These are phyloP conservation scores for Abrostola tripartita DNA, from an alignment of 2,888 invertebrate genomes.

Conservation along the genomic window DNA sequence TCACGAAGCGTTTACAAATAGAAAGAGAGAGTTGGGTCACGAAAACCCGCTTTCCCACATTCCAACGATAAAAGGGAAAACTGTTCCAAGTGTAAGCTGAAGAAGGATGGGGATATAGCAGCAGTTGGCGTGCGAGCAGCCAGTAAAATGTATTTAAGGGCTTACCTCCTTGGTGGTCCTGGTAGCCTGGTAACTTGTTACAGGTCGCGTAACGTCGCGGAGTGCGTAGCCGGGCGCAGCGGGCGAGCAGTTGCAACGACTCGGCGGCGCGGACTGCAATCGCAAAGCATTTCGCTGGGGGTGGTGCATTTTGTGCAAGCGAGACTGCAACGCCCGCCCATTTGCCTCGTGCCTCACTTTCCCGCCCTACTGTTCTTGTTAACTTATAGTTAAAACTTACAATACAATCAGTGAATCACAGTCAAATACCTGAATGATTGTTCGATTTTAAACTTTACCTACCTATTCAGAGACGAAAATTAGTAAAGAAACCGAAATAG, in stretches of 20 bases:
- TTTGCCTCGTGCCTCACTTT: slow-evolving; percentile 86
- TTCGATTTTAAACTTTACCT: background rate
- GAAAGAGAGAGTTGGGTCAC: slow-evolving; percentile 87
- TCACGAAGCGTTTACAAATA: slow-evolving; percentile 77
- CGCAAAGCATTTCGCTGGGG: slow-evolving; percentile 77
- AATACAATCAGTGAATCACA: slow-evolving; percentile 15
- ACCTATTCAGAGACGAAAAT: background rate
- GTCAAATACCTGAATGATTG: slow-evolving; percentile 42
- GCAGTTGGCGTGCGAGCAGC: slow-evolving; percentile 69
- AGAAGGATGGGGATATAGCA: slow-evolving; percentile 69
- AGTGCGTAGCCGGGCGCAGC: slow-evolving; percentile 66
- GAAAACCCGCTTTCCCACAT: slow-evolving; percentile 86
- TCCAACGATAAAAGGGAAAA: slow-evolving; percentile 87
- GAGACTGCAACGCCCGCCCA: slow-evolving; percentile 86
- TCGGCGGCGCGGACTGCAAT: slow-evolving; percentile 81
- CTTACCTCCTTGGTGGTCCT: slow-evolving; percentile 80
- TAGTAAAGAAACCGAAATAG: background rate
- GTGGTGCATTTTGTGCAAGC: slow-evolving; percentile 87
- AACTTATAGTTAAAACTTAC: slow-evolving; percentile 71
- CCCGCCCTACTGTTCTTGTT: slow-evolving; percentile 83
- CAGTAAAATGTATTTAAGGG: slow-evolving; percentile 76
- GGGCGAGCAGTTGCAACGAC: slow-evolving; percentile 79
- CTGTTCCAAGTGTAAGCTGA: slow-evolving; percentile 70
- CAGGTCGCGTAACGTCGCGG: slow-evolving; percentile 82
- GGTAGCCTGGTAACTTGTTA: slow-evolving; percentile 85